Evolutionary conservation across 2,113 vertebrate species (phyloP).

Genomic region (Emydura subglobosa): DNA sequence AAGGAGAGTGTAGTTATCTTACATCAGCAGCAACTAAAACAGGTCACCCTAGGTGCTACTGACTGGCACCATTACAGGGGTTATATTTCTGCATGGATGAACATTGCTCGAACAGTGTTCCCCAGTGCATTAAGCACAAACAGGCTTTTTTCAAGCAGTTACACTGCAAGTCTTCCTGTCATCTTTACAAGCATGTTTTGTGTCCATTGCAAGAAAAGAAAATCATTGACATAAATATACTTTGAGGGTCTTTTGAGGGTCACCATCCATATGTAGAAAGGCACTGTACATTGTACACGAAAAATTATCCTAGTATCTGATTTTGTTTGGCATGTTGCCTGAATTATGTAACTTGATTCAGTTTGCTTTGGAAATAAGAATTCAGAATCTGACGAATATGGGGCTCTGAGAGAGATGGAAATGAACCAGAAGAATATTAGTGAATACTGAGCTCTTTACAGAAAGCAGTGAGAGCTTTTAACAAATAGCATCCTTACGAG

Average conservation of each 20-base stretch:
- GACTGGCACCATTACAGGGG: neutral
- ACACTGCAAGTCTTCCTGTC: neutral
- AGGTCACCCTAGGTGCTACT: neutral
- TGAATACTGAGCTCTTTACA: neutral
- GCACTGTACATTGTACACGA: neutral
- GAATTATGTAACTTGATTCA: neutral
- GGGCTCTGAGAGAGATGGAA: neutral
- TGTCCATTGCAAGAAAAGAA: neutral
- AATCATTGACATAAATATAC: neutral
- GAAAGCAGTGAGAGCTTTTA: neutral
- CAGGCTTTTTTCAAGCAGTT: slow-evolving; percentile 14
- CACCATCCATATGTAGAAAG: accelerated
- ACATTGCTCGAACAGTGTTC: slow-evolving; percentile 1
- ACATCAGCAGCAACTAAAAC: neutral
- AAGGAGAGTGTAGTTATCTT: neutral
- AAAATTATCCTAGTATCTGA: neutral
- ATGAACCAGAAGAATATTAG: neutral
- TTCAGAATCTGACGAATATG: neutral
- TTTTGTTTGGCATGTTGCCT: neutral
- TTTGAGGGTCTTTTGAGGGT: neutral
- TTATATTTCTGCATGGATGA: neutral
- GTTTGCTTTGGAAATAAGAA: neutral
- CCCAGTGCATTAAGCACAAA: neutral
- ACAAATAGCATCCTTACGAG: neutral
- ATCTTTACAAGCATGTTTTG: neutral